Conservation (phyloP, 92 coral and sea anemone genomes). For the Porites cylindrica region DNA sequence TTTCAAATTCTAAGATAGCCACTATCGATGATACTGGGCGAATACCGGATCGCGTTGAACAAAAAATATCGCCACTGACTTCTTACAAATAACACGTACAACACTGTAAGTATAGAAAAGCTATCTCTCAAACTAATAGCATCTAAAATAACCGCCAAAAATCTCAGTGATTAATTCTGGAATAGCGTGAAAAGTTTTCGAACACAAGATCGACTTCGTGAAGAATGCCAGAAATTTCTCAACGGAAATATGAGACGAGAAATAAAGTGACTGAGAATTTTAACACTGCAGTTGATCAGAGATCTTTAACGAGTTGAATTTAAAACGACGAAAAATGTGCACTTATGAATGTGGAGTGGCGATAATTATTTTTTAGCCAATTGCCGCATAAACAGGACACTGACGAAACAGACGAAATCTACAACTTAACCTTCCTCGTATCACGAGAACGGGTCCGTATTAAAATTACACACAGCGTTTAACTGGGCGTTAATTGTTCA, state of each 20-base stretch:
- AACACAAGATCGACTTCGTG: neutral
- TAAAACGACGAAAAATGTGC: neutral
- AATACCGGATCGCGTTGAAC: neutral
- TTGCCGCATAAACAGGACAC: neutral
- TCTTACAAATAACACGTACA: neutral
- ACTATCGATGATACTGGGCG: conserved; percentile 3
- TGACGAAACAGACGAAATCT: neutral
- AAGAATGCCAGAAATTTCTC: conserved; percentile 41
- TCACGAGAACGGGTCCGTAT: neutral
- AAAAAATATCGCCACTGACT: too few relatives aligned
- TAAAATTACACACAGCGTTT: neutral
- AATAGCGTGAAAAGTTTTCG: neutral
- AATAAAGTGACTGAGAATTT: neutral
- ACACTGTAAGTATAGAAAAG: too few relatives aligned
- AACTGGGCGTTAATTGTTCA: conserved; percentile 16
- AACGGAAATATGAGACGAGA: conserved; percentile 47
- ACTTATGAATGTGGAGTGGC: neutral
- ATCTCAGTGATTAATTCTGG: neutral
- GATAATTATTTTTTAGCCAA: conserved; percentile 27
- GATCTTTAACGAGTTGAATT: neutral
- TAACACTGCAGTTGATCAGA: neutral
- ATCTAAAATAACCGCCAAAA: neutral
- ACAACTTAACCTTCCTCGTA: neutral
- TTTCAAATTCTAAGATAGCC: neutral
- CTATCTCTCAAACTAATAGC: neutral